These are phyloP conservation scores for Hirundo rustica DNA, from an alignment of 2,797 vertebrate genomes.

Conservation along the genomic window DNA sequence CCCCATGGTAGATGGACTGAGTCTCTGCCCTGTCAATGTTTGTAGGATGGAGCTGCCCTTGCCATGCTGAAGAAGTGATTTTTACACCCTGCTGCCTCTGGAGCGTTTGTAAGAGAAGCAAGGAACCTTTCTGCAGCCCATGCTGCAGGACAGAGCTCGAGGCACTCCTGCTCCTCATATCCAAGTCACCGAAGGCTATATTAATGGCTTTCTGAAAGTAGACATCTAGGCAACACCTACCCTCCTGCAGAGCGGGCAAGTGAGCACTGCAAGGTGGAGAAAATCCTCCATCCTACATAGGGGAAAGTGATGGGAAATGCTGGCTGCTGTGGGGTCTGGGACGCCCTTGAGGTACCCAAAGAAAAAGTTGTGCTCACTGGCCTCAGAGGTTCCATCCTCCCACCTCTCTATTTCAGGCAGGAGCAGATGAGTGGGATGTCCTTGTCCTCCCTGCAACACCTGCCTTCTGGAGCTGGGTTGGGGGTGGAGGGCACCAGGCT, in stretches of 20 bases:
- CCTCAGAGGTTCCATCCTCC: background rate
- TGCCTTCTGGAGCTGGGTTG: background rate
- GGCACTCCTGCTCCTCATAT: background rate
- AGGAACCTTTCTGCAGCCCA: background rate
- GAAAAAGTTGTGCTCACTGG: background rate
- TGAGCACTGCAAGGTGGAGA: fast-evolving
- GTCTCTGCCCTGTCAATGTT: background rate
- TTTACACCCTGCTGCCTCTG: background rate
- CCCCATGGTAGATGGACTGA: background rate
- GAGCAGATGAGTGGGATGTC: background rate
- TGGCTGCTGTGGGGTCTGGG: fast-evolving
- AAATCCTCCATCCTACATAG: fast-evolving
- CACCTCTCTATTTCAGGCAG: background rate
- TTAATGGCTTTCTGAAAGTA: background rate
- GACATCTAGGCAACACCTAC: background rate
- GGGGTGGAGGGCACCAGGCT: background rate
- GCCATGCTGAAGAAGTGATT: background rate
- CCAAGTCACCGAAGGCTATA: background rate
- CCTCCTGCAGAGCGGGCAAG: background rate
- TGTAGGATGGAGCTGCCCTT: background rate
- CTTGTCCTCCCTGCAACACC: background rate
- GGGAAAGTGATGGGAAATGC: background rate
- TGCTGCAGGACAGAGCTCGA: background rate
- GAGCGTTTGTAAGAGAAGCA: background rate
- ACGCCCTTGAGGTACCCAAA: background rate